Evolutionary conservation across 2,113 vertebrate species (phyloP).

Genomic region (Bambusicola thoracicus): DNA sequence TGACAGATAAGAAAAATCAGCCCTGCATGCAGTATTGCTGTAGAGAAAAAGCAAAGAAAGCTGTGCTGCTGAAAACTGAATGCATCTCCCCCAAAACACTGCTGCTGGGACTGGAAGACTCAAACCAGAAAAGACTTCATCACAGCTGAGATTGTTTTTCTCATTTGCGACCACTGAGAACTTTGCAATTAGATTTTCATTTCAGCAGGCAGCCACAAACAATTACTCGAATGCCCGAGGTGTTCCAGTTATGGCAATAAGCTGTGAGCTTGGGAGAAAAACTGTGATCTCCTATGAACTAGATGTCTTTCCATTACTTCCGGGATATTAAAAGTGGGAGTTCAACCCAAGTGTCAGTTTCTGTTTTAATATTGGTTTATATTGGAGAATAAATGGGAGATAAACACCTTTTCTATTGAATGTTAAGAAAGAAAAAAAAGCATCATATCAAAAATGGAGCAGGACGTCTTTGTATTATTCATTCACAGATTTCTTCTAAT

Average conservation of each 20-base stretch:
- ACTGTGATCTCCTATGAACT: not conserved
- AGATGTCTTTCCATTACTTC: not conserved
- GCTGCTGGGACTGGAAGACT: not conserved
- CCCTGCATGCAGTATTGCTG: not conserved
- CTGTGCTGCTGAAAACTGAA: not conserved
- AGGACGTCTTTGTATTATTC: not conserved
- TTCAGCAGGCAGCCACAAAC: not conserved
- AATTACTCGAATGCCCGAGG: not conserved
- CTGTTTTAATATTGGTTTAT: not conserved
- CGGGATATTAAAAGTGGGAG: not conserved
- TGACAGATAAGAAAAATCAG: not conserved
- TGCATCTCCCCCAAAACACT: not conserved
- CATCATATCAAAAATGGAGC: not conserved
- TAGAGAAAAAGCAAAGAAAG: not conserved
- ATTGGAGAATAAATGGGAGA: not conserved
- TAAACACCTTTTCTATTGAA: not conserved
- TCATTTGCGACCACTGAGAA: not conserved
- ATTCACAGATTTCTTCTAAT: not conserved
- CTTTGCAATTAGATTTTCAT: not conserved
- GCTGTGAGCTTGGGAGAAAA: not conserved
- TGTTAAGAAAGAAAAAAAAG: not conserved
- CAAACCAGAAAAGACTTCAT: not conserved
- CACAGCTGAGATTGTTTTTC: too few relatives aligned
- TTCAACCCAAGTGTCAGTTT: not conserved
- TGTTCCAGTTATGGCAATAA: not conserved